A percentile compares a stretch with the other conserved stretches of the same genome.
These are phyloP conservation scores for Sinonovacula constricta DNA, from an alignment of 1,140 invertebrate species.

Conservation along the genomic window DNA sequence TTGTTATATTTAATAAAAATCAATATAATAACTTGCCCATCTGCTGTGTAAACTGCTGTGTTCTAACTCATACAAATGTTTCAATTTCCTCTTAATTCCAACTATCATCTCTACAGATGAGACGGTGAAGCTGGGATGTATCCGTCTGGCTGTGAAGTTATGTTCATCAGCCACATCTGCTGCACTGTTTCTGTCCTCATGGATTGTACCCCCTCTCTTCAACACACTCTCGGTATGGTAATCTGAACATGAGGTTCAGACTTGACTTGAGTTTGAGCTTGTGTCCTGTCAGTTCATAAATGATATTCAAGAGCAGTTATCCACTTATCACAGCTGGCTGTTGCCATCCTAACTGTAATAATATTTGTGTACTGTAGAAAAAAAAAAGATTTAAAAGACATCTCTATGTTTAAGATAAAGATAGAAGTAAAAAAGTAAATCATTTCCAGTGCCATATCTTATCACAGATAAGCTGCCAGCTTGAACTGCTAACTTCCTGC, in stretches of 20 bases:
- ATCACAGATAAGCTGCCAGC: constrained; percentile 20
- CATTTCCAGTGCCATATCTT: not conserved
- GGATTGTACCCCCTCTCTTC: constrained; percentile 64
- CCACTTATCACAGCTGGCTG: too few species aligned
- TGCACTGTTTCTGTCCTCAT: constrained; percentile 64
- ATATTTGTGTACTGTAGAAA: too few species aligned
- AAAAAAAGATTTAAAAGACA: not conserved
- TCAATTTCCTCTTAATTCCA: not conserved
- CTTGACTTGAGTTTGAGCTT: too few species aligned
- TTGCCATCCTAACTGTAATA: too few species aligned
- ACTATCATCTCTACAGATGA: constrained; percentile 44
- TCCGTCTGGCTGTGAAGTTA: constrained; percentile 56
- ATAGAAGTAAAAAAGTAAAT: too few species aligned
- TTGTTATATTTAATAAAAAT: too few species aligned
- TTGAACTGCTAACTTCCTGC: constrained; percentile 1
- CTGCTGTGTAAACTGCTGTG: not conserved
- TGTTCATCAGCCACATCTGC: constrained; percentile 58
- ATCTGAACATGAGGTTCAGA: too few species aligned
- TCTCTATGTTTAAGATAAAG: too few species aligned
- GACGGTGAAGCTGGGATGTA: constrained; percentile 41
- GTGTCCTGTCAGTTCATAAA: too few species aligned
- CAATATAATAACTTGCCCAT: not conserved
- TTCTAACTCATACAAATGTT: not conserved
- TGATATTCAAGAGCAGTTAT: too few species aligned
- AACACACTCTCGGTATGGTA: constrained; percentile 58